These are phyloP conservation scores for Acleris holmiana DNA, from an alignment of 2,888 invertebrate species.

Conservation along the genomic window DNA sequence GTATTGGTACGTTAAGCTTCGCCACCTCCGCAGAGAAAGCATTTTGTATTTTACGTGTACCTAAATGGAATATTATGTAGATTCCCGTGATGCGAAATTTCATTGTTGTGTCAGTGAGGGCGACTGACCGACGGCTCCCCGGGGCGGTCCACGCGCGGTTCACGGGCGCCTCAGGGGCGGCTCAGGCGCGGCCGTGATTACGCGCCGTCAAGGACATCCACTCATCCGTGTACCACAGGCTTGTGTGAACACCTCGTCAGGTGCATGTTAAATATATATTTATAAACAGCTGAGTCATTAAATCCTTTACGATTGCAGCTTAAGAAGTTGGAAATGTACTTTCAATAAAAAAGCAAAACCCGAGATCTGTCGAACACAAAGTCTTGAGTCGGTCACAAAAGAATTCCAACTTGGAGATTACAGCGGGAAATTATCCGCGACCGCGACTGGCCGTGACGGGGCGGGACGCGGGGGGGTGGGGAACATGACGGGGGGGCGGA, in stretches of 20 bases:
- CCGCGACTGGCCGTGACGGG: not conserved
- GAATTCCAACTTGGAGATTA: slow-evolving; percentile 24
- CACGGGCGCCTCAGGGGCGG: too few relatives aligned
- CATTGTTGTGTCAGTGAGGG: too few relatives aligned
- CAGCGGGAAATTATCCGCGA: slow-evolving; percentile 27
- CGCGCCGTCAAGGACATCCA: not conserved
- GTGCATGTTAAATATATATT: too few relatives aligned
- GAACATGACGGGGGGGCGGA: too few relatives aligned
- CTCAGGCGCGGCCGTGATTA: not conserved
- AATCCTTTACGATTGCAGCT: slow-evolving; percentile 4
- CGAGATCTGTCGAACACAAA: slow-evolving; percentile 34
- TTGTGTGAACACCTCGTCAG: too few relatives aligned
- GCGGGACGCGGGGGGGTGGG: not conserved
- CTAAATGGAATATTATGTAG: too few relatives aligned
- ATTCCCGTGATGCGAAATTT: too few relatives aligned
- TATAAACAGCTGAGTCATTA: slow-evolving; percentile 4
- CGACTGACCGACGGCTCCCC: too few relatives aligned
- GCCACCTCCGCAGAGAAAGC: too few relatives aligned
- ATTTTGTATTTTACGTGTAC: too few relatives aligned
- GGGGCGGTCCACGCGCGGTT: too few relatives aligned
- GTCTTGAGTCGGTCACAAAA: slow-evolving; percentile 24
- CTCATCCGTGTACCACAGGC: not conserved
- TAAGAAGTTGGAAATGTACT: slow-evolving; percentile 21
- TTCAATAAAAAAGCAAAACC: slow-evolving; percentile 28
- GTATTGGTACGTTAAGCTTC: too few relatives aligned